These are phyloP conservation scores for Oscheius sp. DNA, from an alignment of 2,888 invertebrate genomes.

Conservation along the genomic window DNA sequence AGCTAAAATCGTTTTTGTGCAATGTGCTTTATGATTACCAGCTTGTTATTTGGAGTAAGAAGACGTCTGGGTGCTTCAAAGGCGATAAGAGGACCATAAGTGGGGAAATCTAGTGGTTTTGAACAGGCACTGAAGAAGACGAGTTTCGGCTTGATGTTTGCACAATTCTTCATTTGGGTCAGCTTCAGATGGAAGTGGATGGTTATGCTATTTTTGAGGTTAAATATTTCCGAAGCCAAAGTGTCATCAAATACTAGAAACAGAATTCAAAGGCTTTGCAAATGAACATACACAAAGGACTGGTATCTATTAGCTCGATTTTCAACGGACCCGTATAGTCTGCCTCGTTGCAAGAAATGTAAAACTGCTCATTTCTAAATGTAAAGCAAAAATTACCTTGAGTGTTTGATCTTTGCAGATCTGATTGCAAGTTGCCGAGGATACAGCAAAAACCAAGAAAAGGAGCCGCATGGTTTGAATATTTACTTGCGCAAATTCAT, in stretches of 20 bases:
- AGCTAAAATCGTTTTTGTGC: not conserved
- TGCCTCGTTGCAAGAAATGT: not conserved
- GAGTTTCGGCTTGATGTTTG: not conserved
- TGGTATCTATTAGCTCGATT: not conserved
- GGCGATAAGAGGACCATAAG: not conserved
- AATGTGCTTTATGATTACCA: not conserved
- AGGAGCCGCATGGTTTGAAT: no score
- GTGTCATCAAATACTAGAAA: constrained; percentile 1
- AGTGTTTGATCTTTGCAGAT: no score
- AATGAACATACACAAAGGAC: not conserved
- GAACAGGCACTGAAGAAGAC: not conserved
- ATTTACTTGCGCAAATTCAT: no score
- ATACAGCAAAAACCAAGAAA: no score
- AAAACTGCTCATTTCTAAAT: no score
- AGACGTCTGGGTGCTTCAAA: not conserved
- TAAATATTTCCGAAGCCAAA: not conserved
- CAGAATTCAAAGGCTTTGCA: not conserved
- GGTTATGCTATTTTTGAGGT: not conserved
- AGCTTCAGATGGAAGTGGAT: not conserved
- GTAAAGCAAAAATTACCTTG: no score
- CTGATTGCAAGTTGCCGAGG: no score
- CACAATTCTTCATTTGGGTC: not conserved
- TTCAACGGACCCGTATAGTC: not conserved
- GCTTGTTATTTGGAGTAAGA: not conserved
- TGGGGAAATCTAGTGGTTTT: not conserved